These are phyloP conservation scores for Falco cherrug DNA, from an alignment of 2,797 vertebrate species.

Conservation along the genomic window DNA sequence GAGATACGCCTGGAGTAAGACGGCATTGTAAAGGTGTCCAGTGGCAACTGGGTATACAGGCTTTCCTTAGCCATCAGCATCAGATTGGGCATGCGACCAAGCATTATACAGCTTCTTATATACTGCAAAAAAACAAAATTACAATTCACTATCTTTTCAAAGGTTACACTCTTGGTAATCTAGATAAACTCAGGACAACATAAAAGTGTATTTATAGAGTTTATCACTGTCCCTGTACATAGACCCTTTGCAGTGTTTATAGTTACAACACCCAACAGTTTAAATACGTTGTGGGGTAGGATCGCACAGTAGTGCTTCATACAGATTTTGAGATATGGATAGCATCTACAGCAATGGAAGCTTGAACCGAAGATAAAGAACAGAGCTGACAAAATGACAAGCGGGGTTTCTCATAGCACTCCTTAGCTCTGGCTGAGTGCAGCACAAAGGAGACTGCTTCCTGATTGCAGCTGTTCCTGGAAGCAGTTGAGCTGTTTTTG, in stretches of 20 bases:
- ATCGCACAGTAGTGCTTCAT: not conserved
- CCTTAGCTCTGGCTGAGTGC: fast-evolving
- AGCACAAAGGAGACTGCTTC: not conserved
- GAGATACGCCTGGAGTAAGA: conserved; percentile 94
- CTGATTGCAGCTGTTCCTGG: not conserved
- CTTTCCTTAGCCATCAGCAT: conserved; percentile 99
- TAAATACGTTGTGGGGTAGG: not conserved
- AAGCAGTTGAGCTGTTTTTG: not conserved
- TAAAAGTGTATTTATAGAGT: not conserved
- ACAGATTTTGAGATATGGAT: not conserved
- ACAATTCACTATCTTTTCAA: not conserved
- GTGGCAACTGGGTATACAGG: conserved; percentile 92
- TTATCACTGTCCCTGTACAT: fast-evolving
- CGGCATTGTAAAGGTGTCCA: conserved; percentile 93
- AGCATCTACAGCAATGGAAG: not conserved
- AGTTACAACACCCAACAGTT: not conserved
- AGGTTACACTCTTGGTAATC: not conserved
- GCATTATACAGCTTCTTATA: conserved; percentile 96
- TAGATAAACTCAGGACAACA: not conserved
- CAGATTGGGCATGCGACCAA: conserved; percentile 94
- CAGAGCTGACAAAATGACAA: not conserved
- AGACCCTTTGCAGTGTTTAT: not conserved
- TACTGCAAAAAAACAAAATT: conserved; percentile 81
- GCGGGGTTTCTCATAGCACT: not conserved
- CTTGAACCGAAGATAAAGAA: not conserved